These are phyloP conservation scores for Drosophila ananassae DNA, from an alignment of 1,140 invertebrate species.

Conservation along the genomic window DNA sequence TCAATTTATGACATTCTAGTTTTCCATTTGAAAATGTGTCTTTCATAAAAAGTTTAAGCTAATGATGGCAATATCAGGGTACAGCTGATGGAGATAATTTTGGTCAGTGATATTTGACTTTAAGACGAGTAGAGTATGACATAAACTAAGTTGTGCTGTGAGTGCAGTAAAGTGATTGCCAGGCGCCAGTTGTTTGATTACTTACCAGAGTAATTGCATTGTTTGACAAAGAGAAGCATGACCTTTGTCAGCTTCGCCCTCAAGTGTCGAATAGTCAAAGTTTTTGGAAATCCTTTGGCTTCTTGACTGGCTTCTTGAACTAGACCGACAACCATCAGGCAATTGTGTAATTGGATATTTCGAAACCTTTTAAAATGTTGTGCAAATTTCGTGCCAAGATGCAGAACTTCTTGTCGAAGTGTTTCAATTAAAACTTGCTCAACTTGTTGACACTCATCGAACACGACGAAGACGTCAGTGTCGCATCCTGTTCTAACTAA, in stretches of 20 bases:
- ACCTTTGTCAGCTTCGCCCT: not conserved
- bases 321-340: constrained; percentile 26
- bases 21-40: constrained; percentile 1
- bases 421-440: constrained; percentile 79
- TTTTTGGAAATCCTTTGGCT: constrained; percentile 50
- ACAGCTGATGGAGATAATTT: constrained; percentile 26
- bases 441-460: constrained; percentile 80
- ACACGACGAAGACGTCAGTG: constrained; percentile 59
- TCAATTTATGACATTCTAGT: constrained; percentile 27
- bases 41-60: constrained; percentile 6
- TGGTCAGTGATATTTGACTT: not conserved
- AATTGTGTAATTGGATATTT: constrained; percentile 51
- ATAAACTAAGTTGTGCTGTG: constrained; percentile 61
- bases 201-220: constrained; percentile 69
- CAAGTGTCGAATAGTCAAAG: constrained; percentile 27
- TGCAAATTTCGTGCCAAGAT: constrained; percentile 56
- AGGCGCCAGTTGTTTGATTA: constrained; percentile 40
- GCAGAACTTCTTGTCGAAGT: constrained; percentile 48
- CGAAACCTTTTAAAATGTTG: constrained; percentile 45
- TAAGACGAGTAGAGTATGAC: not conserved
- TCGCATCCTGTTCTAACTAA: constrained; percentile 21
- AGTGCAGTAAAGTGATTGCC: constrained; percentile 48
- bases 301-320: constrained; percentile 62
- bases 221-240: constrained; percentile 51
- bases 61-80: constrained; percentile 11